Evolutionary conservation across 2,888 invertebrate genomes (phyloP).

Genomic region (Thumatha senex): DNA sequence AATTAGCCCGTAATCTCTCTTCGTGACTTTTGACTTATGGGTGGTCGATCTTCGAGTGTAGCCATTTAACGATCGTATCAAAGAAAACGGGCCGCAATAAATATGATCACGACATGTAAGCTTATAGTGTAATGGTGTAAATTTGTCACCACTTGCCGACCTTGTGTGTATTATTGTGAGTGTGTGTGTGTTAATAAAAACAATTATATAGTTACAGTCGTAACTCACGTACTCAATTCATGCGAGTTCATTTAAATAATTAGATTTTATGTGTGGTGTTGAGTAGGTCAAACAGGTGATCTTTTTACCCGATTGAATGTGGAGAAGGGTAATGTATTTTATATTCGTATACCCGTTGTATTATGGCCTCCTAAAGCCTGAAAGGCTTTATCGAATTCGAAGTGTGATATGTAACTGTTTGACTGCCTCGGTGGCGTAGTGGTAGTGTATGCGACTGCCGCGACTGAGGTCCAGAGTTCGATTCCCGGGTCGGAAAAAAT

Average conservation of each 20-base stretch:
- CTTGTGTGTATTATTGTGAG: constrained; percentile 27
- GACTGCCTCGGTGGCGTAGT: too few relatives aligned
- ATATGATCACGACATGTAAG: constrained; percentile 63
- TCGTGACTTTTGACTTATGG: constrained; percentile 81
- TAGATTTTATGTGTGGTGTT: background rate
- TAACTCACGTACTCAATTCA: constrained; percentile 6
- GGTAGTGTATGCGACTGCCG: too few relatives aligned
- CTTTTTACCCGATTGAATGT: background rate
- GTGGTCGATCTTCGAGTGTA: constrained; percentile 65
- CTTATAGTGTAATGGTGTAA: constrained; percentile 41
- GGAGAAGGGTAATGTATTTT: background rate
- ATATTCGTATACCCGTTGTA: too few relatives aligned
- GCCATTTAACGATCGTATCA: constrained; percentile 63
- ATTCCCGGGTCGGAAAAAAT: too few relatives aligned
- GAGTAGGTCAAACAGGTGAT: background rate
- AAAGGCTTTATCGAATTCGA: too few relatives aligned
- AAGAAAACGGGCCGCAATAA: constrained; percentile 58
- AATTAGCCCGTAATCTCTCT: constrained; percentile 71
- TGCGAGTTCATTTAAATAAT: background rate
- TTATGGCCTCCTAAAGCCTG: too few relatives aligned
- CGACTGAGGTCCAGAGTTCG: too few relatives aligned
- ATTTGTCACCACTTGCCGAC: constrained; percentile 43
- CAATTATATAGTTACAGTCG: constrained; percentile 23
- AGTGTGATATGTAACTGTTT: too few relatives aligned
- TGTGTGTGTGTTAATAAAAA: constrained; percentile 24